A percentile compares a stretch with the other conserved stretches of the same genome.
phyloP scores from a whole-genome alignment of 2,888 invertebrate genomes.

The Axea sp. region DNA sequence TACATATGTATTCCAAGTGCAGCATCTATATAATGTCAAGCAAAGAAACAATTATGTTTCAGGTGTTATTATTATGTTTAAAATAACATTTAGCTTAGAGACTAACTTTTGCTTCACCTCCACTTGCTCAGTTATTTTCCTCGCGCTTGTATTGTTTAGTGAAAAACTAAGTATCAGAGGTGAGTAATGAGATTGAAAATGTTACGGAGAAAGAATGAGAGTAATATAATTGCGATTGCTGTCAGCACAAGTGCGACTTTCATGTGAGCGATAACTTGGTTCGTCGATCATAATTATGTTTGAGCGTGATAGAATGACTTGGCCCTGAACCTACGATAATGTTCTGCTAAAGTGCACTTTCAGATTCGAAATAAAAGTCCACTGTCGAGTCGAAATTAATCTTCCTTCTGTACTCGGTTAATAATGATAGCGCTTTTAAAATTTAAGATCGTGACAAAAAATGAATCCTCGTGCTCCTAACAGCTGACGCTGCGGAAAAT shows the following conservation, averaged over 20 bases:
- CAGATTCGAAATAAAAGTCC: constrained; percentile 40
- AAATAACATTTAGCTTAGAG: no score
- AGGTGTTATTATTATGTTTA: no score
- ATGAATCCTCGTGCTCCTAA: neutral
- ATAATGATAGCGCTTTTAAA: constrained; percentile 21
- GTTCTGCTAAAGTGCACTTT: constrained; percentile 33
- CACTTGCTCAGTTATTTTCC: neutral
- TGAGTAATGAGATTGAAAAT: neutral
- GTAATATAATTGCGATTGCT: constrained; percentile 16
- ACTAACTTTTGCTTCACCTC: no score
- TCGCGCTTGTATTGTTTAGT: neutral
- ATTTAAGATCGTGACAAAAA: constrained; percentile 8
- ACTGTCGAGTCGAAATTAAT: constrained; percentile 5
- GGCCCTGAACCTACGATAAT: constrained; percentile 36
- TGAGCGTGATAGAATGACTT: constrained; percentile 63
- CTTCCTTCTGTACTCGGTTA: constrained; percentile 13
- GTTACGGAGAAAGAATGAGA: neutral
- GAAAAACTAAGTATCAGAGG: no score
- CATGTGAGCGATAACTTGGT: constrained; percentile 63
- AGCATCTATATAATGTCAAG: no score
- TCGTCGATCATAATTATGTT: constrained; percentile 67
- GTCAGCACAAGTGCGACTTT: constrained; percentile 45
- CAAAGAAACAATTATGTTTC: no score
- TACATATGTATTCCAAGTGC: no score
- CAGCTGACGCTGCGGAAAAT: neutral